These are phyloP conservation scores for Carabus problematicus DNA, from an alignment of 2,888 invertebrate species.

Conservation along the genomic window DNA sequence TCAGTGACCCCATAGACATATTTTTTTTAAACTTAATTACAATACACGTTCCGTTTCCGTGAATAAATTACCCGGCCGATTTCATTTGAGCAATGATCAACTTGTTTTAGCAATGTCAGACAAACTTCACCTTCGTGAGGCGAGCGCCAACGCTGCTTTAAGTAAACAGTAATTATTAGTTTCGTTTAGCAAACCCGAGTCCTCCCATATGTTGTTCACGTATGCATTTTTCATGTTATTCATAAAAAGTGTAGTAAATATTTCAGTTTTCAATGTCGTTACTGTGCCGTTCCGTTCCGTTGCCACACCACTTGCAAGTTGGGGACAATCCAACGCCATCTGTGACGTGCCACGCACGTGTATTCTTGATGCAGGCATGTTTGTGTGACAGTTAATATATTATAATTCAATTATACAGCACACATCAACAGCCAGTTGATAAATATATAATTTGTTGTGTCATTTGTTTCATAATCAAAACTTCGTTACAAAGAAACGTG, in stretches of 20 bases:
- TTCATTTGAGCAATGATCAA: background rate
- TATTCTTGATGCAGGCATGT: background rate
- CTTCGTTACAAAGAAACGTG: too few relatives aligned
- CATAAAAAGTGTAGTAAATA: conserved; percentile 11
- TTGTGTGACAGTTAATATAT: background rate
- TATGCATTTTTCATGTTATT: conserved; percentile 18
- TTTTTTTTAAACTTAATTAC: too few relatives aligned
- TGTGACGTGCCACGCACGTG: background rate
- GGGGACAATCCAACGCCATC: background rate
- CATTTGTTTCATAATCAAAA: too few relatives aligned
- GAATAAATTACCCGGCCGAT: background rate
- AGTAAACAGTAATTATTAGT: conserved; percentile 21
- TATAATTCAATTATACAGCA: background rate
- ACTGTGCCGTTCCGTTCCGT: background rate
- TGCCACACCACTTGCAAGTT: background rate
- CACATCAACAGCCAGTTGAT: too few relatives aligned
- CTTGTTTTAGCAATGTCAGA: background rate
- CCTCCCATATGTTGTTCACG: conserved; percentile 11
- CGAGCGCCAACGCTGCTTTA: background rate
- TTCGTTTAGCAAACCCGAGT: background rate
- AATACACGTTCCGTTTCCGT: background rate
- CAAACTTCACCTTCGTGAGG: background rate
- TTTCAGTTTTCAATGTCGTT: conserved; percentile 2
- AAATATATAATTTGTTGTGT: too few relatives aligned
- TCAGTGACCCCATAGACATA: too few relatives aligned